Conservation (phyloP, 2,113 vertebrate genomes). For the Empidonax alnorum region DNA sequence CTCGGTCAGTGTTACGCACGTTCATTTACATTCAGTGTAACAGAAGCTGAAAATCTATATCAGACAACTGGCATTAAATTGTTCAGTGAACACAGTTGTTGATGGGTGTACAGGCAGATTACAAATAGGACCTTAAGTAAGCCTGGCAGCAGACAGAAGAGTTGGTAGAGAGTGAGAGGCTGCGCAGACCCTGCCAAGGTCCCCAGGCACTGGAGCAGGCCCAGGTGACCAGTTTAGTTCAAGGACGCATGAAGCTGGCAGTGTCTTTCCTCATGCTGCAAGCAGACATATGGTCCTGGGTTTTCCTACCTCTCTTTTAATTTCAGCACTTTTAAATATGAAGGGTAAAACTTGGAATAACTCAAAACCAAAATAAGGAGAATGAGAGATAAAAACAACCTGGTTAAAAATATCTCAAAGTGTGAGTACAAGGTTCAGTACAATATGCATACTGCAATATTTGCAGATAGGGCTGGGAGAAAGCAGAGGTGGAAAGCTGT, state of each 20-base stretch:
- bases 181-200: background rate
- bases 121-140: background rate
- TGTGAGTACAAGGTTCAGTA: background rate
- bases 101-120: background rate
- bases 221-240: background rate
- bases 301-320: background rate
- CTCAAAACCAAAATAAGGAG: background rate
- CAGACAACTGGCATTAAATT: background rate
- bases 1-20: background rate
- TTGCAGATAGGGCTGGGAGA: background rate
- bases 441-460: background rate
- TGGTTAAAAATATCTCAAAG: background rate
- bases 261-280: accelerated
- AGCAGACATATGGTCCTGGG: background rate
- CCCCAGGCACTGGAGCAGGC: background rate
- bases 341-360: background rate
- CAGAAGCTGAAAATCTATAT: background rate
- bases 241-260: background rate
- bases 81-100: background rate
- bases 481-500: background rate
- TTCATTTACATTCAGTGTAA: background rate
- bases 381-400: background rate
- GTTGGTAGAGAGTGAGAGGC: background rate
- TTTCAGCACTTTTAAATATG: background rate
- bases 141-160: background rate